A percentile compares a stretch with the other conserved stretches of the same genome.
phyloP scores from a whole-genome alignment of 2,113 vertebrate genomes.

The Buteo buteo region DNA sequence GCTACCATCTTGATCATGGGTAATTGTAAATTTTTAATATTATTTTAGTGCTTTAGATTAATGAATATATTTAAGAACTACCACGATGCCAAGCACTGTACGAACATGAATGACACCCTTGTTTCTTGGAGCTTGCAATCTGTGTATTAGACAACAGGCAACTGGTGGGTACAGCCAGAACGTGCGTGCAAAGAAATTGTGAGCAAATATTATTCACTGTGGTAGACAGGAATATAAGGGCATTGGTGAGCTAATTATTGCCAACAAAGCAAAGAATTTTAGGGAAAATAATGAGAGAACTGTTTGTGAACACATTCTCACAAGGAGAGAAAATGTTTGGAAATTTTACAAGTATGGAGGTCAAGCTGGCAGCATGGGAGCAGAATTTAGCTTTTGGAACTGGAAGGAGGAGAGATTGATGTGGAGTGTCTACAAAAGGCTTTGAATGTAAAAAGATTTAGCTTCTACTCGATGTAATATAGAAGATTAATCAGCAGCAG shows the following conservation, averaged over 20 bases:
- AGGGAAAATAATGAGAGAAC: background rate
- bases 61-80: background rate
- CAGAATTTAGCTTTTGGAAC: background rate
- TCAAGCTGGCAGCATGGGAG: background rate
- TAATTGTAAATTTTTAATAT: background rate
- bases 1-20: background rate
- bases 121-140: background rate
- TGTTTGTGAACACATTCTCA: background rate
- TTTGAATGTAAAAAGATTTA: background rate
- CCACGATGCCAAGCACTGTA: background rate
- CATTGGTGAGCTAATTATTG: background rate
- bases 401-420: background rate
- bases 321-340: background rate
- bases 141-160: background rate
- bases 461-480: background rate
- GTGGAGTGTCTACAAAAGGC: background rate
- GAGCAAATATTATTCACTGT: background rate
- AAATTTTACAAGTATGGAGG: background rate
- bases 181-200: background rate
- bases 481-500: background rate
- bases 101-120: background rate
- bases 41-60: background rate
- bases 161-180: background rate
- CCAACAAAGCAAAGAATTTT: background rate
- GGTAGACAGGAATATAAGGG: background rate